These are phyloP conservation scores for Streblospio benedicti DNA, from an alignment of 1,140 invertebrate species.

Conservation along the genomic window DNA sequence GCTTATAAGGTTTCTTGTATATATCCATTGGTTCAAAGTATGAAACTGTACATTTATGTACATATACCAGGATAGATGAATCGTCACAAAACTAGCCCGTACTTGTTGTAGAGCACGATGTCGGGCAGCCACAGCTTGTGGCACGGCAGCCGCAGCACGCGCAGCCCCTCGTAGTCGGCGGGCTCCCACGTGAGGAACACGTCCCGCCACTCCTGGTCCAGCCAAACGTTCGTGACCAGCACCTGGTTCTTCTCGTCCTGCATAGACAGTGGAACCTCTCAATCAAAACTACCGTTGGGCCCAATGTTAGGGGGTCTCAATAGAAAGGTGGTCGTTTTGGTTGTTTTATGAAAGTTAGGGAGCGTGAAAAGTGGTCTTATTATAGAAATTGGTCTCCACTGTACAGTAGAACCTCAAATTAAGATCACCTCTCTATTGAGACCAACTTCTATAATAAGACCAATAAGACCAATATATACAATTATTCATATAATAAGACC, in stretches of 20 bases:
- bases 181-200: conserved; percentile 53
- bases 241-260: conserved; percentile 60
- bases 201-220: conserved; percentile 56
- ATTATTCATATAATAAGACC: no score
- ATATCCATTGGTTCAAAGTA: background rate
- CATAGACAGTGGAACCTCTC: no score
- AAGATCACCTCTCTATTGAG: no score
- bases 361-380: no score
- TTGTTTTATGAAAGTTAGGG: no score
- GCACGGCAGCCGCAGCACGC: conserved; percentile 51
- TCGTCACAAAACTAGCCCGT: conserved; percentile 11
- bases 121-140: conserved; percentile 54
- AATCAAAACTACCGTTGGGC: no score
- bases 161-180: conserved; percentile 48
- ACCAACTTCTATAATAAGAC: no score
- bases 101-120: conserved; percentile 57
- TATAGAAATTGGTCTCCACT: no score
- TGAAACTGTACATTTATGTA: background rate
- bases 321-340: no score
- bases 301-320: no score
- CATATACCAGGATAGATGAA: background rate
- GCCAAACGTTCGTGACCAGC: conserved; percentile 56
- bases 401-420: no score
- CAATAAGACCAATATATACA: no score
- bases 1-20: background rate